Evolutionary conservation across 2,888 invertebrate genomes (phyloP).

Genomic region (Cryptops parisi): DNA sequence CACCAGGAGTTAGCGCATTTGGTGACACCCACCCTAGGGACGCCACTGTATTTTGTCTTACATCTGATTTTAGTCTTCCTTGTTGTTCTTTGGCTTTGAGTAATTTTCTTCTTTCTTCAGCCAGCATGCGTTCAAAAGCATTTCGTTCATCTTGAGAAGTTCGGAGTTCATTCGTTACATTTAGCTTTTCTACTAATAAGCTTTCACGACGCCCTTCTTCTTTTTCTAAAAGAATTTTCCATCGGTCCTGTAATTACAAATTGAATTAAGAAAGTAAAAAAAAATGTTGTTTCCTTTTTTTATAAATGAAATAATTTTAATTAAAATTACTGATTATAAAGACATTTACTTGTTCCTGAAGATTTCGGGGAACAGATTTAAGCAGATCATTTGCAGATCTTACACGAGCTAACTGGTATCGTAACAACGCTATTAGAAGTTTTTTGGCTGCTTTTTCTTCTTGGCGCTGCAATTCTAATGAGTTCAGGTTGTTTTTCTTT

Average conservation of each 20-base stretch:
- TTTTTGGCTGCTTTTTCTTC: not conserved
- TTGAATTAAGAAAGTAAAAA: not conserved
- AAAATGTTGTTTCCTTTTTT: too few relatives aligned
- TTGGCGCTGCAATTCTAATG: not conserved
- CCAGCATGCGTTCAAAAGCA: constrained; percentile 1
- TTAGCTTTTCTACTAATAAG: constrained; percentile 1
- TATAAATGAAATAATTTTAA: too few relatives aligned
- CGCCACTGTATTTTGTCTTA: too few relatives aligned
- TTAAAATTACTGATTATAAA: too few relatives aligned
- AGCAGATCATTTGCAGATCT: not conserved
- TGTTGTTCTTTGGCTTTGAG: constrained; percentile 2
- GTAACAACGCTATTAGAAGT: not conserved
- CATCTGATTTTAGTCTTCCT: not conserved
- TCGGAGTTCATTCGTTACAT: constrained; percentile 4
- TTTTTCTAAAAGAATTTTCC: constrained; percentile 1
- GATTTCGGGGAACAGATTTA: not conserved
- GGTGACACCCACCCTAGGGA: too few relatives aligned
- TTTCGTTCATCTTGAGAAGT: not conserved
- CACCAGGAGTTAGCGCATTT: too few relatives aligned
- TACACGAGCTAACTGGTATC: constrained; percentile 1
- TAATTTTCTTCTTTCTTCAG: constrained; percentile 1
- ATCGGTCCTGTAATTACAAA: not conserved
- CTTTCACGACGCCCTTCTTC: constrained; percentile 3
- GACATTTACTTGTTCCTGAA: not conserved
- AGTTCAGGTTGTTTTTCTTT: not conserved